phyloP scores from a whole-genome alignment of 2,797 vertebrate species.

The Aythya fuligula region DNA sequence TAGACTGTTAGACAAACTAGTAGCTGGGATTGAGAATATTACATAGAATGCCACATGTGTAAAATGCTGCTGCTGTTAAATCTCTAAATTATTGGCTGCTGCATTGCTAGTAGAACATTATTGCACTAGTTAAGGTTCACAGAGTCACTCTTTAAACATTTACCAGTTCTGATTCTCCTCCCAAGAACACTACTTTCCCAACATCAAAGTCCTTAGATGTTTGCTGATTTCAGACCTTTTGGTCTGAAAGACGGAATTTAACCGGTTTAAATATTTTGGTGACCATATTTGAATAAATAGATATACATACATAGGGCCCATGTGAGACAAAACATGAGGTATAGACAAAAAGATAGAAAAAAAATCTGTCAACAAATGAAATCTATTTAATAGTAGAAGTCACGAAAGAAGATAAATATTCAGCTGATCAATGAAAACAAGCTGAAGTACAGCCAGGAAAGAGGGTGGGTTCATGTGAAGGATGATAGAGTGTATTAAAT shows the following conservation, averaged over 20 bases:
- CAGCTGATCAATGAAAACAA: background rate
- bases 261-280: background rate
- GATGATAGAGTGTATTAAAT: background rate
- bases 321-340: background rate
- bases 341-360: background rate
- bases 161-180: background rate
- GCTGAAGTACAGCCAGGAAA: background rate
- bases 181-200: background rate
- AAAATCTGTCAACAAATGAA: background rate
- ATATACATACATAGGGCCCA: background rate
- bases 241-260: background rate
- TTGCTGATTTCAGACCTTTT: background rate
- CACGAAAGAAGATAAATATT: background rate
- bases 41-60: background rate
- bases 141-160: background rate
- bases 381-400: background rate
- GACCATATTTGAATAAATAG: background rate
- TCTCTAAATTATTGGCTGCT: background rate
- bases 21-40: background rate
- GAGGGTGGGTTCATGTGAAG: background rate
- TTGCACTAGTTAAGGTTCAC: background rate
- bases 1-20: background rate
- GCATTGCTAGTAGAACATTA: background rate
- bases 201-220: background rate
- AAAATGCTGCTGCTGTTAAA: background rate